Percentiles rank a stretch among this genome's conserved stretches.
phyloP scores from a whole-genome alignment of 2,113 vertebrate species.

The Actenoides hombroni region DNA sequence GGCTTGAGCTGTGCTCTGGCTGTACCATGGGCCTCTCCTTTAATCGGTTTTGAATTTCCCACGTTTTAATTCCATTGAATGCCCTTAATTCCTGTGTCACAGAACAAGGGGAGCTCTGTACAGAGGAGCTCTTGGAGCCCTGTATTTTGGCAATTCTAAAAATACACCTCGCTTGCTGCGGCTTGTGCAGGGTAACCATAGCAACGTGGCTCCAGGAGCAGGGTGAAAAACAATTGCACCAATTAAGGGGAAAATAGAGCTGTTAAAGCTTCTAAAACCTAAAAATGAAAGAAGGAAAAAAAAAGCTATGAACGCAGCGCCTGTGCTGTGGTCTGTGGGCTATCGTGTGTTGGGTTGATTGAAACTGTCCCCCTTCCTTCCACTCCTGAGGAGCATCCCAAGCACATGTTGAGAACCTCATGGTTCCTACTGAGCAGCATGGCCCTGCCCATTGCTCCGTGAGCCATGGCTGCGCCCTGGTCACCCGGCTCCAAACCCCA shows the following conservation, averaged over 20 bases:
- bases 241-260: neutral
- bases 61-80: conserved; percentile 4
- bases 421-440: neutral
- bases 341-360: neutral
- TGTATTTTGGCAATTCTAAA: conserved; percentile 56
- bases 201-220: neutral
- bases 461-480: fast-evolving
- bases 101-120: neutral
- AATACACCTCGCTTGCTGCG: neutral
- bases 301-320: fast-evolving
- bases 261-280: neutral
- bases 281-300: neutral
- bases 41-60: conserved; percentile 37
- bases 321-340: neutral
- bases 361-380: neutral
- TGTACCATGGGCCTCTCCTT: neutral
- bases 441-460: fast-evolving
- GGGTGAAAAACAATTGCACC: conserved; percentile 38
- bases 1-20: fast-evolving
- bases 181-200: neutral
- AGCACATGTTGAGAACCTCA: fast-evolving
- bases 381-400: fast-evolving
- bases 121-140: neutral
- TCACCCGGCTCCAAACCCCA: fast-evolving
- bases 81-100: neutral